phyloP scores from a whole-genome alignment of 2,113 vertebrate species.

The Numida meleagris region DNA sequence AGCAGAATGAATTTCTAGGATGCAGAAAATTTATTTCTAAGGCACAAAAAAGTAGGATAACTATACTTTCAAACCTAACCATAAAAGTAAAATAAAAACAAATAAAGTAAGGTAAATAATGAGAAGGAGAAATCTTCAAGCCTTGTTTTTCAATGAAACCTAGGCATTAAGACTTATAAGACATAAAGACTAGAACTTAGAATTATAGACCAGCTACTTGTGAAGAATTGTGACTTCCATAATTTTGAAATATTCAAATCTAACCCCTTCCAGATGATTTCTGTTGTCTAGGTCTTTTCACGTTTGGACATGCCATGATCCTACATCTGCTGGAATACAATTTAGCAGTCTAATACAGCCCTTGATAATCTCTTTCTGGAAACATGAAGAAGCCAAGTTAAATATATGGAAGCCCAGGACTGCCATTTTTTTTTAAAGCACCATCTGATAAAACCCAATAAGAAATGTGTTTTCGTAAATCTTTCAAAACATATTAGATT shows the following conservation, averaged over 20 bases:
- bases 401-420: neutral
- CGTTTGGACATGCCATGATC: neutral
- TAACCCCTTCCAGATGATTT: neutral
- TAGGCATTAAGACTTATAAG: neutral
- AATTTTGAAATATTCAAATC: neutral
- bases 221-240: neutral
- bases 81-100: neutral
- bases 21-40: neutral
- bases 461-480: neutral
- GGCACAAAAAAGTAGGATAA: neutral
- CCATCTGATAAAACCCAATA: neutral
- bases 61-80: neutral
- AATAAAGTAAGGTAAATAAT: neutral
- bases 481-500: neutral
- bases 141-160: neutral
- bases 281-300: neutral
- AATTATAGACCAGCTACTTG: neutral
- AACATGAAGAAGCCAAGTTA: neutral
- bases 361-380: neutral
- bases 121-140: neutral
- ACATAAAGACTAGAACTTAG: neutral
- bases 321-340: neutral
- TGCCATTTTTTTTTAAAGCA: neutral
- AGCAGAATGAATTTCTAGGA: neutral
- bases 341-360: neutral